These are phyloP conservation scores for Trididemnum miniatum DNA, from an alignment of 23 tunicate genomes.

Conservation along the genomic window DNA sequence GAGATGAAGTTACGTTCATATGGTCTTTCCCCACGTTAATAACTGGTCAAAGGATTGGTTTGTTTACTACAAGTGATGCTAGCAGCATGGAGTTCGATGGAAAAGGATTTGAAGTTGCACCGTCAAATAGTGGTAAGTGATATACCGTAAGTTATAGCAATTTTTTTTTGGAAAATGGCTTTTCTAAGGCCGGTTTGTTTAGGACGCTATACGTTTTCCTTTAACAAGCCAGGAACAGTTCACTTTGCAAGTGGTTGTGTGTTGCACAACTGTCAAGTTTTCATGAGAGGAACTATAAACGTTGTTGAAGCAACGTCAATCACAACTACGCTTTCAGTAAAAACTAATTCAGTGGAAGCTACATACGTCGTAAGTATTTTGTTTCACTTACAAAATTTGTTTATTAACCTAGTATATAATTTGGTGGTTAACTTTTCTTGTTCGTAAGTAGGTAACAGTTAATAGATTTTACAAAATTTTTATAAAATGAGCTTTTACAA, in stretches of 20 bases:
- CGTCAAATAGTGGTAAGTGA: background rate
- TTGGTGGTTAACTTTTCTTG: too few relatives aligned
- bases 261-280: conserved; percentile 22
- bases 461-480: too few relatives aligned
- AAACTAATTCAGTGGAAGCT: background rate
- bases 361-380: background rate
- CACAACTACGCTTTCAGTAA: background rate
- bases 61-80: conserved; percentile 35
- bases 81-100: conserved; percentile 20
- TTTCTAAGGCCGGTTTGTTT: too few relatives aligned
- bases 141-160: too few relatives aligned
- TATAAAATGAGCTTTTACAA: too few relatives aligned
- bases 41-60: conserved; percentile 29
- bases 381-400: too few relatives aligned
- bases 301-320: conserved; percentile 16
- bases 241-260: conserved; percentile 55
- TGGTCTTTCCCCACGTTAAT: conserved; percentile 38
- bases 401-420: too few relatives aligned
- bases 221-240: conserved; percentile 41
- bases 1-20: conserved; percentile 57
- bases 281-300: conserved; percentile 56
- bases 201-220: conserved; percentile 23
- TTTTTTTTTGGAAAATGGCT: too few relatives aligned
- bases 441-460: too few relatives aligned
- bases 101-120: conserved; percentile 30